Conservation (phyloP, 2,797 vertebrate species). For the Hybognathus amarus region DNA sequence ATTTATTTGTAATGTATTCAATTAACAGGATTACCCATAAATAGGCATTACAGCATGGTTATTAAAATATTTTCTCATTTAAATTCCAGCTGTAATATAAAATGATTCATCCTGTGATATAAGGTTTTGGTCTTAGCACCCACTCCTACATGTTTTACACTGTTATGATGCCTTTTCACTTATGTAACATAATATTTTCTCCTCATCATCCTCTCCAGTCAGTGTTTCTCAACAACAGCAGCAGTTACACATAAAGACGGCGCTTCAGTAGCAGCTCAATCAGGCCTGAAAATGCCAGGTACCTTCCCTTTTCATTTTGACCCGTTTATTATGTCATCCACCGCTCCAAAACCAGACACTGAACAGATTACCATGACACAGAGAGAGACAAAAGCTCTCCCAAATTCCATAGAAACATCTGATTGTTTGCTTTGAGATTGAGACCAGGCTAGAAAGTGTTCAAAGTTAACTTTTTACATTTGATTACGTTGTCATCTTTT, state of each 20-base stretch:
- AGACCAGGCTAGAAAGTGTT: slow-evolving; percentile 4
- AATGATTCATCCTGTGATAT: background rate
- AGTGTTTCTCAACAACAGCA: slow-evolving; percentile 18
- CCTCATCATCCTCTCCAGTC: slow-evolving; percentile 4
- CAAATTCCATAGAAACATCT: slow-evolving; percentile 29
- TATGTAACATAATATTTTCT: slow-evolving; percentile 2
- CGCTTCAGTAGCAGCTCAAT: slow-evolving; percentile 76
- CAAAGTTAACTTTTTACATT: slow-evolving; percentile 34
- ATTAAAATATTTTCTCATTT: background rate
- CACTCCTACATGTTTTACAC: background rate
- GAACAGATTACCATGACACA: slow-evolving; percentile 15
- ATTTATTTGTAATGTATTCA: background rate
- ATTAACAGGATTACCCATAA: background rate
- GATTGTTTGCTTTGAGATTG: slow-evolving; percentile 38
- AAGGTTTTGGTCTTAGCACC: background rate
- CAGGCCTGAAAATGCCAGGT: slow-evolving; percentile 80
- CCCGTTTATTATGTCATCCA: background rate
- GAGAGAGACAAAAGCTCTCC: background rate
- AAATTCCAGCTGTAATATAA: background rate
- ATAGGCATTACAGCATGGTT: background rate
- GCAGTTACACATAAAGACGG: slow-evolving; percentile 74
- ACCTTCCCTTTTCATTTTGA: background rate
- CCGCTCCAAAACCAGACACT: slow-evolving; percentile 1
- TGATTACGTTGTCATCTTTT: background rate
- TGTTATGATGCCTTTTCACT: background rate